A percentile compares a stretch with the other conserved stretches of the same genome.
phyloP scores from a whole-genome alignment of 1,140 invertebrate species.

The Bombus turneri region DNA sequence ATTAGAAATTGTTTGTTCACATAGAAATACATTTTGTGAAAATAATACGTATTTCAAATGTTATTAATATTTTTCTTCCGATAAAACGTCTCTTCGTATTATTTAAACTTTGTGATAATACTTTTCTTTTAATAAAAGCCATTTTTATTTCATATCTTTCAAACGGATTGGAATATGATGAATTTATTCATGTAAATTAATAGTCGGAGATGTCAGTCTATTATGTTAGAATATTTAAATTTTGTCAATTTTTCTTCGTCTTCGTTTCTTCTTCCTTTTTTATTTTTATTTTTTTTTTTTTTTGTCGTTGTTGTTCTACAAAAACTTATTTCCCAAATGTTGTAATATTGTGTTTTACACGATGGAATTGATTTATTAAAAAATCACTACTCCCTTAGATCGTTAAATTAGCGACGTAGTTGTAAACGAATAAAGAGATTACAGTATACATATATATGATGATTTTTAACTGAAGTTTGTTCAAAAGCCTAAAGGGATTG shows the following conservation, averaged over 20 bases:
- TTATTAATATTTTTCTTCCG: slow-evolving; percentile 21
- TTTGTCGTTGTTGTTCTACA: slow-evolving; percentile 15
- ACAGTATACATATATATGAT: neutral
- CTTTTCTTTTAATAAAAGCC: neutral
- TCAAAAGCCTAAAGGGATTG: slow-evolving; percentile 17
- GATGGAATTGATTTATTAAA: slow-evolving; percentile 30
- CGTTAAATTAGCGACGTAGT: neutral
- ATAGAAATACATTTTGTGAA: slow-evolving; percentile 28
- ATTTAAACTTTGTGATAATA: neutral
- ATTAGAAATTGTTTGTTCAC: slow-evolving; percentile 30
- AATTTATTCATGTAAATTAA: slow-evolving; percentile 15
- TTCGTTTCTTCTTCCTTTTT: slow-evolving; percentile 57
- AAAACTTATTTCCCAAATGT: slow-evolving; percentile 44
- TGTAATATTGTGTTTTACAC: slow-evolving; percentile 46
- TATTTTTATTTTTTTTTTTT: neutral
- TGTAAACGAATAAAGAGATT: neutral
- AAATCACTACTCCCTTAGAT: slow-evolving; percentile 32
- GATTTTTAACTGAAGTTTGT: slow-evolving; percentile 15
- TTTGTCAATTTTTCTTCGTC: slow-evolving; percentile 65
- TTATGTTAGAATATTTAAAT: slow-evolving; percentile 66
- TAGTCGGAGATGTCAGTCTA: slow-evolving; percentile 66
- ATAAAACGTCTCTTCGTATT: neutral
- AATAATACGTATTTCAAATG: neutral
- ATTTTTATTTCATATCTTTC: slow-evolving; percentile 7
- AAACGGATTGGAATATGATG: neutral